phyloP scores from a whole-genome alignment of 1,140 invertebrate genomes.

The Drosophila simulans region DNA sequence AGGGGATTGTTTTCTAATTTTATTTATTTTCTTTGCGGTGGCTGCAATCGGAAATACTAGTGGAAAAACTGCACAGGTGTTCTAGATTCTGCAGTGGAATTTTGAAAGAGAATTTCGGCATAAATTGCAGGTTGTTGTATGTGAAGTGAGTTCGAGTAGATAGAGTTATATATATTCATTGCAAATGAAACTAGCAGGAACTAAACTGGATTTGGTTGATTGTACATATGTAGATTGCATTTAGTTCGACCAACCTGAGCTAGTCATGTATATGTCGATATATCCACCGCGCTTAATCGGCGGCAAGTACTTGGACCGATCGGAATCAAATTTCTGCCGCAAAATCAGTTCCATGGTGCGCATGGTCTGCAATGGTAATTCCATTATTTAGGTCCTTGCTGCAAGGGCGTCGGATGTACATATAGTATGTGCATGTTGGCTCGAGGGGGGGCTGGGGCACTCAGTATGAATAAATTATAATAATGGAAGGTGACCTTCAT shows the following conservation, averaged over 20 bases:
- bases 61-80: slow-evolving; percentile 48
- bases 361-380: slow-evolving; percentile 86
- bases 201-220: slow-evolving; percentile 47
- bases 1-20: slow-evolving; percentile 11
- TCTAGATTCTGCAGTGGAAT: slow-evolving; percentile 50
- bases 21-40: slow-evolving; percentile 9
- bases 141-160: slow-evolving; percentile 41
- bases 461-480: slow-evolving; percentile 26
- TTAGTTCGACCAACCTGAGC: slow-evolving; percentile 88
- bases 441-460: not conserved
- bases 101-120: slow-evolving; percentile 50
- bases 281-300: slow-evolving; percentile 92
- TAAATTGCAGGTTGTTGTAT: slow-evolving; percentile 27
- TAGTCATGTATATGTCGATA: slow-evolving; percentile 93
- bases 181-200: slow-evolving; percentile 65
- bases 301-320: slow-evolving; percentile 92
- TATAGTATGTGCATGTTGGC: not conserved
- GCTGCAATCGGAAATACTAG: slow-evolving; percentile 46
- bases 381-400: slow-evolving; percentile 34
- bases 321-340: slow-evolving; percentile 89
- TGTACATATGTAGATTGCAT: slow-evolving; percentile 8
- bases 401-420: not conserved
- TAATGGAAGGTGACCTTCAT: slow-evolving; percentile 29
- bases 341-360: slow-evolving; percentile 90
- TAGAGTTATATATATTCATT: slow-evolving; percentile 28